Percentiles rank a stretch among this genome's conserved stretches.
phyloP scores from a whole-genome alignment of 1,140 invertebrate species.

The Brachionus rubens region DNA sequence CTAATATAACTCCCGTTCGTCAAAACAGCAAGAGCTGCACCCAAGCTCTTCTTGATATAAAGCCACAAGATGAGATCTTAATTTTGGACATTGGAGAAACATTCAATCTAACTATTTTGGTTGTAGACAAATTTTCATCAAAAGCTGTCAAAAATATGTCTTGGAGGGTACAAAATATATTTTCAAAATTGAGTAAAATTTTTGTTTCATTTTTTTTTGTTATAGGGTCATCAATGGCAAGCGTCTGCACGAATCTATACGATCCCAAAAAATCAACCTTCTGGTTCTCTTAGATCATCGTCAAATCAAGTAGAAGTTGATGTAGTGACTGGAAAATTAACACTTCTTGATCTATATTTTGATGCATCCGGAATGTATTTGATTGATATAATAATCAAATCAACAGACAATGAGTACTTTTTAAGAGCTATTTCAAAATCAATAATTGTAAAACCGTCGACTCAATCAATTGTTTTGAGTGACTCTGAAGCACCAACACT shows the following conservation, averaged over 20 bases:
- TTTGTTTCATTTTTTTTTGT: neutral
- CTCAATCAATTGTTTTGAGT: neutral
- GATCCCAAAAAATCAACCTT: neutral
- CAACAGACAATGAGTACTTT: neutral
- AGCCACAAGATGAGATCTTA: neutral
- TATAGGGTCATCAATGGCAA: neutral
- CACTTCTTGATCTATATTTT: neutral
- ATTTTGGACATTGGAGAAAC: neutral
- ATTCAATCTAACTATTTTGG: neutral
- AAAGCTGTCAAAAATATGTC: neutral
- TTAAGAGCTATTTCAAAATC: neutral
- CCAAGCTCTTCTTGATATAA: neutral
- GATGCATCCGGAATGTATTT: neutral
- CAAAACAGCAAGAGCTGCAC: neutral
- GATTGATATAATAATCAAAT: neutral
- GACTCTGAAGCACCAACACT: neutral
- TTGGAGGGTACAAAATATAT: neutral
- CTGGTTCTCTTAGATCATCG: neutral
- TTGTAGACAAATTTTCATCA: slow-evolving; percentile 2
- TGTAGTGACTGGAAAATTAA: neutral
- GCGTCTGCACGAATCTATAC: neutral
- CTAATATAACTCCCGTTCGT: neutral
- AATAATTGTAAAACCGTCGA: neutral
- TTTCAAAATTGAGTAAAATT: neutral
- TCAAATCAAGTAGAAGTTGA: neutral